Evolutionary conservation across 1,140 invertebrate genomes (phyloP), one percentile per base, ranked within the genome.

Genomic region (Battus philenor): DNA sequence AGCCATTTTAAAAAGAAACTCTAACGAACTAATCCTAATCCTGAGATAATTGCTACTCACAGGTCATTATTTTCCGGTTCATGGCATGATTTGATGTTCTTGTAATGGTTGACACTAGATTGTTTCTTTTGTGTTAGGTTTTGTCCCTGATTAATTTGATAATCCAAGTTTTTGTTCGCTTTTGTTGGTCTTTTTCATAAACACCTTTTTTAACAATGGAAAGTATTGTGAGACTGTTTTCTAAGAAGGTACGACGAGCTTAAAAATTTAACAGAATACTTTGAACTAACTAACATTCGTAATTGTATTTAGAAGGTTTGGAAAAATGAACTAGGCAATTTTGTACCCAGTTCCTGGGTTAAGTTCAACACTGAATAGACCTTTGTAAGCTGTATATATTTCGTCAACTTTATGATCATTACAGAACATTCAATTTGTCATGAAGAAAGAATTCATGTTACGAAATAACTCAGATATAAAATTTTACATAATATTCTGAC

Each of bases 131-230:
- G 9, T 13, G 27, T 41, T 29, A 29, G 3, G 38, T 26, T 13
- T 39, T 39, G 16, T 27, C 13, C 16, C 15, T 41, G n/a, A 41
- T 41, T 41, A 41, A 17, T 16, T 26, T 41, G 12, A 41, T 41
- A 17, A 38, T 1, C 20, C 8, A 34, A 9, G 7, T n/a, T 16
- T 18, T 9, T 8, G 3, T 7, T 27, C 24, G n/a, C 2, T 27
- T 27, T 27, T 10, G 8, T 27, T 22, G 3, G 7, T 22, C 7
- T 22, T 22, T 22, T 22, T 22, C 7, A 22, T 22, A 22, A 4
- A 3, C 3, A 22, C 3, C 3, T 4, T 22, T 22, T 22, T 22
- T 22, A 7, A 22, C 20, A 22, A 4, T 22, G 20, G 3, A 22
- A 22, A 7, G n/a, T n/a, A n/a, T n/a, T n/a, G n/a, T n/a, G n/a